Percentiles rank a stretch among this genome's conserved stretches.
phyloP scores from a whole-genome alignment of 2,113 vertebrate species.

The Lycaon pictus region DNA sequence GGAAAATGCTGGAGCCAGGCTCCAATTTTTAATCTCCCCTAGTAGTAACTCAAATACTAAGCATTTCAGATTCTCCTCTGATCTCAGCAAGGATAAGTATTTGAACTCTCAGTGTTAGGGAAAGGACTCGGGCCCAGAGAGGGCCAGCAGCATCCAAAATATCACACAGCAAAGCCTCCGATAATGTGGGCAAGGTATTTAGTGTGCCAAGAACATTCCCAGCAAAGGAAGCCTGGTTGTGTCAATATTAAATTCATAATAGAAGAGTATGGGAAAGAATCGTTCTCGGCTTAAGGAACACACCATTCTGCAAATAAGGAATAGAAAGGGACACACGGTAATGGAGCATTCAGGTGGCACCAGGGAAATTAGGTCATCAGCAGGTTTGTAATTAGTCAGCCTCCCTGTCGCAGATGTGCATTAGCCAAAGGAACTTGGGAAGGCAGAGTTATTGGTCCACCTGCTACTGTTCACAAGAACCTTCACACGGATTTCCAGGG shows the following conservation, averaged over 20 bases:
- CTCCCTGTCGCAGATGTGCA: conserved; percentile 56
- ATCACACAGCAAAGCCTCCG: neutral
- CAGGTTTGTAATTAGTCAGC: conserved; percentile 72
- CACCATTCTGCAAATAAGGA: conserved; percentile 18
- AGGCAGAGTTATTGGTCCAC: neutral
- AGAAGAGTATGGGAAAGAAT: neutral
- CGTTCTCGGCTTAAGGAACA: neutral
- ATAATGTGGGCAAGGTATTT: neutral
- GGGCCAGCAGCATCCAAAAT: neutral
- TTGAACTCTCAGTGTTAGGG: neutral
- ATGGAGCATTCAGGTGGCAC: conserved; percentile 18
- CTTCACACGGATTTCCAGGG: neutral
- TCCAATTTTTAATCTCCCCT: neutral
- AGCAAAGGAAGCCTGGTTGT: neutral
- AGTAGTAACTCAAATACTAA: neutral
- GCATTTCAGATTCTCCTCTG: neutral
- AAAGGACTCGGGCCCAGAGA: neutral
- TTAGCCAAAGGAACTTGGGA: neutral
- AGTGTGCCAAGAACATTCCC: neutral
- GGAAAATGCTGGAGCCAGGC: neutral
- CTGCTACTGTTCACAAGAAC: neutral
- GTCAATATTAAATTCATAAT: too few species aligned
- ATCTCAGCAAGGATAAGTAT: neutral
- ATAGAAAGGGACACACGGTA: neutral
- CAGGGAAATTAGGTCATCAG: conserved; percentile 75